Conservation (phyloP, 1,140 invertebrate genomes). For the Cotesia glomerata region DNA sequence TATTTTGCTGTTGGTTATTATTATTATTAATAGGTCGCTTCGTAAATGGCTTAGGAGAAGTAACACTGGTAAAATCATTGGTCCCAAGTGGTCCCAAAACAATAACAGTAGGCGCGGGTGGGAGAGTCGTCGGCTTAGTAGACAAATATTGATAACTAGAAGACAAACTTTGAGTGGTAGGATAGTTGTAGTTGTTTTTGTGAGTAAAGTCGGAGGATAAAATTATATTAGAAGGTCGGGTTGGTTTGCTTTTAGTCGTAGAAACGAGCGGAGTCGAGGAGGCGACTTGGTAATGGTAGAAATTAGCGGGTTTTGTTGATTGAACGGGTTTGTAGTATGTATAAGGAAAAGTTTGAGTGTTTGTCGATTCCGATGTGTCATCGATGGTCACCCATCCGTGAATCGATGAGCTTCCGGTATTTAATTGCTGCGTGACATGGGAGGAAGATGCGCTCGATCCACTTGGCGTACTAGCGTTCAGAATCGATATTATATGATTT, state of each 20-base stretch:
- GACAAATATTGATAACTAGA: conserved; percentile 42
- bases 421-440: conserved; percentile 17
- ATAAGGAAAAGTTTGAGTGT: conserved; percentile 48
- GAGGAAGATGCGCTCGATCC: conserved; percentile 18
- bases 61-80: conserved; percentile 57
- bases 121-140: conserved; percentile 54
- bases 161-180: conserved; percentile 34
- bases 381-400: conserved; percentile 64
- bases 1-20: not conserved
- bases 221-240: not conserved
- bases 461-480: conserved; percentile 68
- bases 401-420: conserved; percentile 49
- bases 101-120: conserved; percentile 75
- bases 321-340: conserved; percentile 48
- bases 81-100: conserved; percentile 67
- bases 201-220: conserved; percentile 20
- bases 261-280: conserved; percentile 40
- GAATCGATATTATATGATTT: conserved; percentile 70
- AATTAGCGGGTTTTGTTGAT: conserved; percentile 45
- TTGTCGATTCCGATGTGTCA: conserved; percentile 47
- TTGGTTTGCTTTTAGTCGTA: conserved; percentile 14
- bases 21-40: conserved; percentile 33
- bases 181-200: not conserved
- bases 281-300: conserved; percentile 53
- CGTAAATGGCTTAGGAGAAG: conserved; percentile 51